A percentile compares a stretch with the other conserved stretches of the same genome.
Evolutionary conservation across 2,113 vertebrate species (phyloP).

Genomic region (Copsychus sechellarum): DNA sequence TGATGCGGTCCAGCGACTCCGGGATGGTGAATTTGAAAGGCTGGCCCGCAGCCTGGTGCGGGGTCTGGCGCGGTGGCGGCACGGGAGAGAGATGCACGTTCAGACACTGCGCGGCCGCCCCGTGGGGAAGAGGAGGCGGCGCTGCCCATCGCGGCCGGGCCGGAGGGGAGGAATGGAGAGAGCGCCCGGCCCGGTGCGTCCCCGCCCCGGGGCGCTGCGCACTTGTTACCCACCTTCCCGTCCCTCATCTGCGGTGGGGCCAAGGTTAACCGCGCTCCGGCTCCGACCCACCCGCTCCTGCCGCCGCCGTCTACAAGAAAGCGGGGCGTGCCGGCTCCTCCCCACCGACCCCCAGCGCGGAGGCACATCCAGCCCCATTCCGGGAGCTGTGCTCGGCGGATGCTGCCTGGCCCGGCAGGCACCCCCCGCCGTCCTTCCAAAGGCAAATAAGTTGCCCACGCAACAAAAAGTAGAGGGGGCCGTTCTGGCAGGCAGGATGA

Average conservation of each 20-base stretch:
- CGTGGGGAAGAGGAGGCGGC: not conserved
- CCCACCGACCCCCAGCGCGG: not conserved
- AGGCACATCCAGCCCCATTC: not conserved
- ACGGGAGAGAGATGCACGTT: slow-evolving; percentile 1
- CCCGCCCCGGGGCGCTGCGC: not conserved
- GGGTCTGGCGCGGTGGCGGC: slow-evolving; percentile 74
- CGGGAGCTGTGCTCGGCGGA: not conserved
- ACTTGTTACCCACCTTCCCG: not conserved
- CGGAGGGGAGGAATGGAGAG: not conserved
- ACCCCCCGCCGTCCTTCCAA: not conserved
- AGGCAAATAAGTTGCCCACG: not conserved
- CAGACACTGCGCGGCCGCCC: not conserved
- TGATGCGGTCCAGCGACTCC: slow-evolving; percentile 93
- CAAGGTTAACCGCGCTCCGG: no score
- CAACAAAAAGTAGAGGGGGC: not conserved
- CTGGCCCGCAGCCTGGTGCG: slow-evolving; percentile 91
- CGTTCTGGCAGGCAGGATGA: not conserved
- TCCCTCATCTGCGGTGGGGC: not conserved
- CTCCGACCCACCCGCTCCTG: not conserved
- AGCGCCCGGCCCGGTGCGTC: not conserved
- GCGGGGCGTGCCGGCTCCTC: not conserved
- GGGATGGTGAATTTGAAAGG: slow-evolving; percentile 94
- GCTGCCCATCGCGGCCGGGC: not conserved
- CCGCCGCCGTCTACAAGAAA: not conserved
- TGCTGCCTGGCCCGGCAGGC: not conserved